These are phyloP conservation scores for Nasua narica DNA, from an alignment of 2,797 vertebrate genomes.

Conservation along the genomic window DNA sequence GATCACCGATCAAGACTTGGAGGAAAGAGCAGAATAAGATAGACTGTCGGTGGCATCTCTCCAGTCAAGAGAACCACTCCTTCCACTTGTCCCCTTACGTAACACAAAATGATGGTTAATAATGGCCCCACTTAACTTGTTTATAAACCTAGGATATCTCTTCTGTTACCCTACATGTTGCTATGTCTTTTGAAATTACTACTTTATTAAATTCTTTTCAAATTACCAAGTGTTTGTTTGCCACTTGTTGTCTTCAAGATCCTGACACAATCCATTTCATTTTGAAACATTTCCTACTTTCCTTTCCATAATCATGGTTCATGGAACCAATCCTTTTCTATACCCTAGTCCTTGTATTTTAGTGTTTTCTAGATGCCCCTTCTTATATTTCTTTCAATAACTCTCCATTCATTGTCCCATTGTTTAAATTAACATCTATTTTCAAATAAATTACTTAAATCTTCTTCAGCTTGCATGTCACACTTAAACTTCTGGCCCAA, in stretches of 20 bases:
- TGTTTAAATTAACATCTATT: neutral
- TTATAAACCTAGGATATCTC: neutral
- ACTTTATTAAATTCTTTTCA: neutral
- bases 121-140: fast-evolving
- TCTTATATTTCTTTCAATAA: neutral
- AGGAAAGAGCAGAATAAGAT: neutral
- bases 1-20: neutral
- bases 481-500: neutral
- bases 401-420: neutral
- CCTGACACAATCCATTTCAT: neutral
- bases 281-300: neutral
- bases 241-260: neutral
- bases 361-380: neutral
- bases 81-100: neutral
- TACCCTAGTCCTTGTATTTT: neutral
- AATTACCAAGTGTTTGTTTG: neutral
- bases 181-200: neutral
- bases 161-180: neutral
- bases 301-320: neutral
- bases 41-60: neutral
- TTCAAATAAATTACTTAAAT: neutral
- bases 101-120: neutral
- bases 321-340: neutral
- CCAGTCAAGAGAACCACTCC: neutral
- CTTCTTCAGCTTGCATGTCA: neutral